phyloP scores from a whole-genome alignment of 53 echinoderm and acorn worm species.

The Crossaster papposus region DNA sequence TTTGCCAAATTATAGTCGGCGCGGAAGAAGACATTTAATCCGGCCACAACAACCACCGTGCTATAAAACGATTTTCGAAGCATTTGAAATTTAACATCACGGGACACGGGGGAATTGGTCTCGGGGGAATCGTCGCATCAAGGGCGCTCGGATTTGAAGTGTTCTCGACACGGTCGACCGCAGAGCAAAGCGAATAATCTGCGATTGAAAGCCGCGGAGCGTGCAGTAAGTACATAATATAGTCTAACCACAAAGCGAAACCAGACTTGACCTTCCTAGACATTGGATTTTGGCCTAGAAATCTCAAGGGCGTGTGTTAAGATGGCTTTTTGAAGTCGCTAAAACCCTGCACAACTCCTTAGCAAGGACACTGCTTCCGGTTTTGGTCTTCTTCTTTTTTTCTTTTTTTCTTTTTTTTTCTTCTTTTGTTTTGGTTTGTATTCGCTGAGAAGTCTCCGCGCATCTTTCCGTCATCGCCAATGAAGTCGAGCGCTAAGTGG shows the following conservation, averaged over 20 bases:
- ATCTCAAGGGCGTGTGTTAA: slow-evolving; percentile 2
- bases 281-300: background rate
- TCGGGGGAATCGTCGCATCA: background rate
- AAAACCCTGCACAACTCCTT: slow-evolving; percentile 2
- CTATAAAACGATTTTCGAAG: background rate
- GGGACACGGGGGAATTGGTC: background rate
- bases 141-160: background rate
- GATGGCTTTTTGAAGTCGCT: background rate
- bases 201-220: background rate
- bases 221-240: background rate
- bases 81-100: background rate
- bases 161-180: background rate
- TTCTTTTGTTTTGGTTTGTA: background rate
- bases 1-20: too few relatives aligned
- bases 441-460: slow-evolving; percentile 17
- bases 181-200: background rate
- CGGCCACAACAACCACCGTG: background rate
- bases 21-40: background rate
- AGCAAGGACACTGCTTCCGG: slow-evolving; percentile 21
- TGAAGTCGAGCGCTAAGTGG: slow-evolving; percentile 51
- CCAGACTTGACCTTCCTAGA: background rate
- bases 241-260: background rate
- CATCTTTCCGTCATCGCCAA: slow-evolving; percentile 35
- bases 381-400: slow-evolving; percentile 3
- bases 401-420: too few relatives aligned